Evolutionary conservation across 2,888 invertebrate genomes (phyloP).

Genomic region (Apodemia duryi): DNA sequence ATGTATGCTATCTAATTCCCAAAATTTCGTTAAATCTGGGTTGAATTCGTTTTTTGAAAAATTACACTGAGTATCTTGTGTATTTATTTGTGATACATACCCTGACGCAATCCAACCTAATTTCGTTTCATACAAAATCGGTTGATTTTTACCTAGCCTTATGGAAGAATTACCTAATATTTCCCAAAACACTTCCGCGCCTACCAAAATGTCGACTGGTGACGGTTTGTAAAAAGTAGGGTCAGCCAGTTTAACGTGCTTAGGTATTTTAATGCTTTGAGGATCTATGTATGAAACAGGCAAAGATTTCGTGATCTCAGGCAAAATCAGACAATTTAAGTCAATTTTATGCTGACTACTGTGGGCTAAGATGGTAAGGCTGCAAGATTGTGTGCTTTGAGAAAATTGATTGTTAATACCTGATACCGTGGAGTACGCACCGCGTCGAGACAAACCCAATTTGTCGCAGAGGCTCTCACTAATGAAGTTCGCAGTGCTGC

Average conservation of each 20-base stretch:
- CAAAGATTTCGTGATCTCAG: no score
- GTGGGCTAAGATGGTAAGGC: no score
- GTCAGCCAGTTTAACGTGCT: conserved; percentile 29
- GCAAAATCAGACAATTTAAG: no score
- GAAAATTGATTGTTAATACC: no score
- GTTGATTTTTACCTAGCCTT: conserved; percentile 11
- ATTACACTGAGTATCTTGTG: neutral
- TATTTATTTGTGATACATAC: neutral
- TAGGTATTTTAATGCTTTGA: conserved; percentile 24
- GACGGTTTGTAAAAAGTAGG: conserved; percentile 26
- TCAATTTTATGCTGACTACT: no score
- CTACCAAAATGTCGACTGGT: conserved; percentile 29
- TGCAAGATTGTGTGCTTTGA: no score
- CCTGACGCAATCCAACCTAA: conserved; percentile 19
- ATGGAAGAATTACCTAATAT: conserved; percentile 17
- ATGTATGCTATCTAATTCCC: neutral
- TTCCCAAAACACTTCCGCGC: conserved; percentile 33
- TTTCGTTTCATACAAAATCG: conserved; percentile 8
- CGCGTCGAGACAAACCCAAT: no score
- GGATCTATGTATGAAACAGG: no score
- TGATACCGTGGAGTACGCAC: neutral
- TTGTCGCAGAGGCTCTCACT: no score
- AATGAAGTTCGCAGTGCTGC: no score
- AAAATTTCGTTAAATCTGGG: neutral
- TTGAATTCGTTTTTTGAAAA: neutral